Evolutionary conservation across 2,888 invertebrate species (phyloP).

Genomic region (Empis livida): DNA sequence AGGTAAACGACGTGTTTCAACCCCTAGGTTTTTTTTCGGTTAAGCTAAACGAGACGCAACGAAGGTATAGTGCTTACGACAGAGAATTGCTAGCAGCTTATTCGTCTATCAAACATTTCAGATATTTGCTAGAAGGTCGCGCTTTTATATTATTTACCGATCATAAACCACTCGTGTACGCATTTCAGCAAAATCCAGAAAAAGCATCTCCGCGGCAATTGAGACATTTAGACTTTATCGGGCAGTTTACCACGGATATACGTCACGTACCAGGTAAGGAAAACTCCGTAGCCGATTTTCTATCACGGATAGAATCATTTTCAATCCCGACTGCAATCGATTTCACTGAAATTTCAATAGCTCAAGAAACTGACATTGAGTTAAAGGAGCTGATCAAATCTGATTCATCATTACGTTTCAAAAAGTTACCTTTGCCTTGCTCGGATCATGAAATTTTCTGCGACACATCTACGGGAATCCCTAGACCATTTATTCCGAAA

Average conservation of each 20-base stretch:
- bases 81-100: slow-evolving; percentile 3
- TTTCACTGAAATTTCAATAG: slow-evolving; percentile 2
- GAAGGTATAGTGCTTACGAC: slow-evolving; percentile 5
- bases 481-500: neutral
- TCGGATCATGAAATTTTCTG: neutral
- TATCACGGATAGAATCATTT: slow-evolving; percentile 7
- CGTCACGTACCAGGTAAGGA: slow-evolving; percentile 6
- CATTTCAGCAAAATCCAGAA: neutral
- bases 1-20: neutral
- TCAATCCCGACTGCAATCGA: neutral
- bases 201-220: slow-evolving; percentile 3
- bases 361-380: neutral
- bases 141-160: neutral
- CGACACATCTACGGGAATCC: neutral
- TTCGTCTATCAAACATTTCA: slow-evolving; percentile 2
- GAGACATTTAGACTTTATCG: slow-evolving; percentile 6
- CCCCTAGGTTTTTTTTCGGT: slow-evolving; percentile 4
- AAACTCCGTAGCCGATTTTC: slow-evolving; percentile 5
- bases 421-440: neutral
- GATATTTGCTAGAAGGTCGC: neutral
- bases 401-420: neutral
- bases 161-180: slow-evolving; percentile 3
- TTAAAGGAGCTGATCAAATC: neutral
- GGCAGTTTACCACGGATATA: slow-evolving; percentile 8
- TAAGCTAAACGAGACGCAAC: neutral